phyloP scores from a whole-genome alignment of 2,113 vertebrate genomes.

The Notothenia rossii region DNA sequence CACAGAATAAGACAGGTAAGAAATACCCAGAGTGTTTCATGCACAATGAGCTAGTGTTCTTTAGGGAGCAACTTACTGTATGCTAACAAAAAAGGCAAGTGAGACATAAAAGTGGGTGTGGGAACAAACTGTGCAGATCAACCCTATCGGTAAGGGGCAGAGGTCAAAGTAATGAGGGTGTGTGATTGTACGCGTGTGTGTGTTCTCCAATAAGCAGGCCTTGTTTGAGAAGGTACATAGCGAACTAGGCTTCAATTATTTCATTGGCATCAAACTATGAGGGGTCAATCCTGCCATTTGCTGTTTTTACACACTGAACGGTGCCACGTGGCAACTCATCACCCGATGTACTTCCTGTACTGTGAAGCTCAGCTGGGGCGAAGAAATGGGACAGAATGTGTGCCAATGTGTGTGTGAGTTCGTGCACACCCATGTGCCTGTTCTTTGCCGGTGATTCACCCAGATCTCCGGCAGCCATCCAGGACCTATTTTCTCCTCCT shows the following conservation, averaged over 20 bases:
- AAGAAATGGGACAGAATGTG: constrained; percentile 75
- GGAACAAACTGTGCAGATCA: constrained; percentile 8
- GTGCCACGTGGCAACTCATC: constrained; percentile 67
- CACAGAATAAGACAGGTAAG: constrained; percentile 21
- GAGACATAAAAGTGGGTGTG: not conserved
- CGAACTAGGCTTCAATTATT: constrained; percentile 9
- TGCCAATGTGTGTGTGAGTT: constrained; percentile 51
- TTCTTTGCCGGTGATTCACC: constrained; percentile 80
- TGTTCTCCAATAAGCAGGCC: not conserved
- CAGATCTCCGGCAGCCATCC: constrained; percentile 79
- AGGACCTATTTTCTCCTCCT: constrained; percentile 84
- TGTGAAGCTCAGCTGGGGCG: constrained; percentile 74
- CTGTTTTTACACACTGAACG: constrained; percentile 55
- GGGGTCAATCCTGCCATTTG: constrained; percentile 59
- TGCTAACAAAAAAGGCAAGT: not conserved
- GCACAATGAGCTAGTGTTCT: constrained; percentile 2
- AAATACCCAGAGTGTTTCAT: constrained; percentile 14
- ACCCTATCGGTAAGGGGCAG: constrained; percentile 25
- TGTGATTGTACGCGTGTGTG: not conserved
- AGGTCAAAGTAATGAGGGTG: constrained; percentile 33
- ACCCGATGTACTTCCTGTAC: constrained; percentile 79
- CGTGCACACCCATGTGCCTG: constrained; percentile 67
- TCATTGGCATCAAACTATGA: constrained; percentile 32
- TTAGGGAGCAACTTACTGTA: constrained; percentile 5
- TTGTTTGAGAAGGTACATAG: not conserved